phyloP scores from a whole-genome alignment of 2,888 invertebrate genomes.

The Philhelius pedissequus region DNA sequence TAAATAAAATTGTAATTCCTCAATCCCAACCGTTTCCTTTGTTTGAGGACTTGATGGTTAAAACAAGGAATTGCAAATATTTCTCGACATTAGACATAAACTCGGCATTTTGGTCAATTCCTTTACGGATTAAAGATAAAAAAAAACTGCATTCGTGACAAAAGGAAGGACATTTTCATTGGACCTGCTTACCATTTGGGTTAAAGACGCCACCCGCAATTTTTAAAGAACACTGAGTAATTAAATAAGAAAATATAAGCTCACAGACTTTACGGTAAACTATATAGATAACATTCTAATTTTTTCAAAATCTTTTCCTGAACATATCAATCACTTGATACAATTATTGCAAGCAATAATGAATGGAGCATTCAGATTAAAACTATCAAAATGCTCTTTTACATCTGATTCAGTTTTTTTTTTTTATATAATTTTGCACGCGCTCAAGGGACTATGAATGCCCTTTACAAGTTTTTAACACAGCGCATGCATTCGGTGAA shows the following conservation, averaged over 20 bases:
- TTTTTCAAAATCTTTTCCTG: conserved; percentile 30
- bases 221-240: conserved; percentile 64
- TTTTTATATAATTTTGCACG: too few relatives aligned
- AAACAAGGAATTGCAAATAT: conserved; percentile 41
- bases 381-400: too few relatives aligned
- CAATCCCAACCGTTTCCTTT: background rate
- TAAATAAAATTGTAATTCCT: background rate
- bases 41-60: conserved; percentile 48
- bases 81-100: background rate
- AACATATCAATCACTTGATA: too few relatives aligned
- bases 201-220: conserved; percentile 50
- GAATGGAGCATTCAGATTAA: too few relatives aligned
- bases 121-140: conserved; percentile 55
- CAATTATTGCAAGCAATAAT: too few relatives aligned
- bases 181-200: conserved; percentile 65
- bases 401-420: too few relatives aligned
- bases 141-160: too few relatives aligned
- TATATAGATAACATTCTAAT: conserved; percentile 68
- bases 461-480: too few relatives aligned
- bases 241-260: conserved; percentile 59
- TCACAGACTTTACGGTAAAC: too few relatives aligned
- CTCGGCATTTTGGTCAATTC: conserved; percentile 67
- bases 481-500: too few relatives aligned
- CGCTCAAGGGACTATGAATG: too few relatives aligned
- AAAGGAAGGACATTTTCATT: conserved; percentile 2